These are phyloP conservation scores for Cetonia aurata DNA, from an alignment of 2,888 invertebrate genomes.

Conservation along the genomic window DNA sequence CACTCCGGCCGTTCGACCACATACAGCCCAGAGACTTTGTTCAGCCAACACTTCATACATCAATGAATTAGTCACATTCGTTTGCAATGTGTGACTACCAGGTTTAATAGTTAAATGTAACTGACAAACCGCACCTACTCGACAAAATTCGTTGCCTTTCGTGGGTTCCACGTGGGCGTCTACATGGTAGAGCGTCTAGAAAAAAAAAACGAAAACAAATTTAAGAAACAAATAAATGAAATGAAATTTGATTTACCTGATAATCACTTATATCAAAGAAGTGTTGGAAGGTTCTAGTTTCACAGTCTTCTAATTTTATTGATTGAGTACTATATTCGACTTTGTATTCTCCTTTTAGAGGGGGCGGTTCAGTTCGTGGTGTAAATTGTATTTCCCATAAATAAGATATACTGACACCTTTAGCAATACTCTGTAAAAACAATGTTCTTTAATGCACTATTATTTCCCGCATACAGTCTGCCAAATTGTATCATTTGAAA, in stretches of 20 bases:
- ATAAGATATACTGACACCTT: conserved; percentile 82
- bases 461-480: too few species aligned
- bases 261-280: conserved; percentile 86
- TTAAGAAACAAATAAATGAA: too few species aligned
- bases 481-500: too few species aligned
- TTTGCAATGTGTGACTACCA: conserved; percentile 52
- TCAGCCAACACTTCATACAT: conserved; percentile 96
- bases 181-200: conserved; percentile 84
- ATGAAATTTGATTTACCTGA: conserved; percentile 68
- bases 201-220: conserved; percentile 34
- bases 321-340: conserved; percentile 68
- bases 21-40: conserved; percentile 93
- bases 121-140: conserved; percentile 90
- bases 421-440: conserved; percentile 73
- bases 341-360: conserved; percentile 75
- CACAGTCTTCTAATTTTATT: conserved; percentile 40
- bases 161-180: conserved; percentile 83
- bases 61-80: conserved; percentile 69
- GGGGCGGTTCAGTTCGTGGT: conserved; percentile 63
- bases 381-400: conserved; percentile 79
- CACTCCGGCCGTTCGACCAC: conserved; percentile 89
- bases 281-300: conserved; percentile 71
- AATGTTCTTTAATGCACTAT: background rate
- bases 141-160: conserved; percentile 86
- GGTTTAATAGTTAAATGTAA: conserved; percentile 78